phyloP scores from a whole-genome alignment of 2,113 vertebrate species.

The Tragelaphus buxtoni region DNA sequence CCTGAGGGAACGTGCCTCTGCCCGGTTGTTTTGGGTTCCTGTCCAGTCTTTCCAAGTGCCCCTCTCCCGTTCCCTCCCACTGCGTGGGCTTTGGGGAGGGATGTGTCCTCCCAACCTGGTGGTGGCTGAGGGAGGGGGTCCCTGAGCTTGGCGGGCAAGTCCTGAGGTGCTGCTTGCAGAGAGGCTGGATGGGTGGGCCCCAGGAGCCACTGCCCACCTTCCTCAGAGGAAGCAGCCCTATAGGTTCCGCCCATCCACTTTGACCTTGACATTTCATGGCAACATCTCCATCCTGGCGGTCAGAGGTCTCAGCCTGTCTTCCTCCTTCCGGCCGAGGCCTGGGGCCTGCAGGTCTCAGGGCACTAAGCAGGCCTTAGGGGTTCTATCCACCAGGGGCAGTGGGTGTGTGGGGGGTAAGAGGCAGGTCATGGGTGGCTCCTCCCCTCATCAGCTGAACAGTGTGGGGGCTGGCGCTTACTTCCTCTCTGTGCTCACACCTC shows the following conservation, averaged over 20 bases:
- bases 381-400: neutral
- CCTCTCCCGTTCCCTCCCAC: neutral
- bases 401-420: neutral
- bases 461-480: neutral
- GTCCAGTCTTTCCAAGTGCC: neutral
- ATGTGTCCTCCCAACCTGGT: neutral
- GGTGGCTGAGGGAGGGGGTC: neutral
- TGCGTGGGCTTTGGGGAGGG: neutral
- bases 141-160: neutral
- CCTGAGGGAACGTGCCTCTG: neutral
- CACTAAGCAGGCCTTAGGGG: fast-evolving
- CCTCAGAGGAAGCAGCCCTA: neutral
- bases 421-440: neutral
- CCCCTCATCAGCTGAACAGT: fast-evolving
- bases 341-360: neutral
- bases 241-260: fast-evolving
- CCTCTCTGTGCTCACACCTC: neutral
- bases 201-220: neutral
- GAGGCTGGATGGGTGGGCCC: neutral
- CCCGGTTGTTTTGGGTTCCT: neutral
- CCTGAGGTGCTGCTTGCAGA: neutral
- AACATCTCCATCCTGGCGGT: neutral
- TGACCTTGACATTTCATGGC: too few relatives aligned
- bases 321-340: neutral
- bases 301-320: neutral